Evolutionary conservation across 2,888 invertebrate species (phyloP).

Genomic region (Coleophora deauratella): DNA sequence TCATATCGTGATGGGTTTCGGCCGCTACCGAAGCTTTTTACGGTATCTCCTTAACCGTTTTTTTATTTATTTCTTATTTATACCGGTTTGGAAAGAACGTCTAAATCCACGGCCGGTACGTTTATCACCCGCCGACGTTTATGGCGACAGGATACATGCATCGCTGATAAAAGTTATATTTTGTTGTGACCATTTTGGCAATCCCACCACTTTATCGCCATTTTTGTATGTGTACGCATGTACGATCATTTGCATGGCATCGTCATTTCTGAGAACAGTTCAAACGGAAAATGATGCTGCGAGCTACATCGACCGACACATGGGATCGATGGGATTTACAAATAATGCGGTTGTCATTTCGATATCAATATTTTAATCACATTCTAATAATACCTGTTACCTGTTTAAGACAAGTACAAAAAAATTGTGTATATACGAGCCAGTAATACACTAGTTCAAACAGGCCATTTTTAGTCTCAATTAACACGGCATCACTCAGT

Average conservation of each 20-base stretch:
- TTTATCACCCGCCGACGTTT: slow-evolving; percentile 38
- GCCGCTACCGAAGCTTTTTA: slow-evolving; percentile 42
- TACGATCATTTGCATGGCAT: slow-evolving; percentile 9
- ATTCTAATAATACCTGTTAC: too few relatives aligned
- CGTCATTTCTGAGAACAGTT: slow-evolving; percentile 9
- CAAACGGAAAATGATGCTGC: neutral
- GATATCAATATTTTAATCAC: too few relatives aligned
- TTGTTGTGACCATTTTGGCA: slow-evolving; percentile 29
- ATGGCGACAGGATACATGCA: slow-evolving; percentile 37
- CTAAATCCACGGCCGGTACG: slow-evolving; percentile 40
- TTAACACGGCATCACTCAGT: neutral
- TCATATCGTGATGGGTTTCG: slow-evolving; percentile 20
- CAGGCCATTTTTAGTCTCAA: neutral
- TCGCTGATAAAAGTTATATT: slow-evolving; percentile 36
- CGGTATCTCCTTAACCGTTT: slow-evolving; percentile 24
- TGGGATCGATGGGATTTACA: neutral
- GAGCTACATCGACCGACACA: too few relatives aligned
- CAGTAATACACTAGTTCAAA: too few relatives aligned
- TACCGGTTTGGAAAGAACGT: slow-evolving; percentile 29
- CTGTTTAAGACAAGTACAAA: too few relatives aligned
- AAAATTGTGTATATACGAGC: too few relatives aligned
- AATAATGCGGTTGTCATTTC: neutral
- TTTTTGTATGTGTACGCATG: slow-evolving; percentile 10
- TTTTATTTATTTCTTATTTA: slow-evolving; percentile 27
- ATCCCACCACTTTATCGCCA: slow-evolving; percentile 22